Conservation (phyloP, 2,888 invertebrate genomes). For the Hartigia nigra region DNA sequence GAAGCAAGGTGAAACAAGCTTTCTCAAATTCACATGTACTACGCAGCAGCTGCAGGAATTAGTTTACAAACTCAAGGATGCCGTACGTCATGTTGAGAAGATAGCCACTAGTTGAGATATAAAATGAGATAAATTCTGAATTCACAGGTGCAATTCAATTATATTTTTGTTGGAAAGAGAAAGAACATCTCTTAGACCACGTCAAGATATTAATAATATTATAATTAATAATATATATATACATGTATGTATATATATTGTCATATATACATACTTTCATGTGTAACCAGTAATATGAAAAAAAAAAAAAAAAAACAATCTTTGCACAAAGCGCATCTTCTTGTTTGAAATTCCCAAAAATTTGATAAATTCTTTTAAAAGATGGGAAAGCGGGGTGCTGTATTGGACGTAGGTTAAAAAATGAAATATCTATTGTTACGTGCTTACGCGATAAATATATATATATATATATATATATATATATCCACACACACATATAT, state of each 20-base stretch:
- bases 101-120: conserved; percentile 49
- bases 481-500: neutral
- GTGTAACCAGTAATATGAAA: conserved; percentile 58
- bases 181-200: conserved; percentile 58
- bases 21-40: conserved; percentile 72
- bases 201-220: conserved; percentile 53
- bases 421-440: conserved; percentile 47
- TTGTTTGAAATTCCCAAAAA: conserved; percentile 43
- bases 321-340: conserved; percentile 26
- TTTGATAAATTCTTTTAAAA: conserved; percentile 36
- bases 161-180: conserved; percentile 61
- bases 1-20: conserved; percentile 58
- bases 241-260: conserved; percentile 38
- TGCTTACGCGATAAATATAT: conserved; percentile 41
- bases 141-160: conserved; percentile 57
- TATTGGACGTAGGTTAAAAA: conserved; percentile 29
- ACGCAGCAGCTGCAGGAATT: conserved; percentile 75
- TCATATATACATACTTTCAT: conserved; percentile 30
- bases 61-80: conserved; percentile 75
- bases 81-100: conserved; percentile 73
- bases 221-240: conserved; percentile 40
- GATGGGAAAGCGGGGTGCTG: neutral
- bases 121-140: conserved; percentile 25
- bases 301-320: conserved; percentile 54
- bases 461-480: conserved; percentile 41